These are phyloP conservation scores for Stenodera caucasica DNA, from an alignment of 2,888 invertebrate genomes.

Conservation along the genomic window DNA sequence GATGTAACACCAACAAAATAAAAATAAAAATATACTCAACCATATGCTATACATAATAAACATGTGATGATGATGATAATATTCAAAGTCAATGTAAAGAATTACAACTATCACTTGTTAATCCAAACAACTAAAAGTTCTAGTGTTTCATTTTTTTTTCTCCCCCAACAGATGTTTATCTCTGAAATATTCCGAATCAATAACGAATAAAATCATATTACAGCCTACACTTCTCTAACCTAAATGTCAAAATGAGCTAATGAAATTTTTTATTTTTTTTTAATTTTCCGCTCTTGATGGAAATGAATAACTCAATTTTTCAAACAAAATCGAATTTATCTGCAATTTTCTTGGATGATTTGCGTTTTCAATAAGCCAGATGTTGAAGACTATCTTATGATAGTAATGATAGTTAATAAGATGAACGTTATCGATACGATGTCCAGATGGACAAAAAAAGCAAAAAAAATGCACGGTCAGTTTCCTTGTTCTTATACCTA, in stretches of 20 bases:
- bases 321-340: background rate
- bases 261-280: no score
- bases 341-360: background rate
- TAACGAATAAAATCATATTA: background rate
- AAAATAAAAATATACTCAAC: slow-evolving; percentile 24
- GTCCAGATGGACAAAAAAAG: background rate
- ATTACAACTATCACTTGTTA: slow-evolving; percentile 25
- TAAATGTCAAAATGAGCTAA: no score
- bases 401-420: background rate
- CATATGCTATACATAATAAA: slow-evolving; percentile 27
- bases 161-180: background rate
- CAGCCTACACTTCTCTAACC: background rate
- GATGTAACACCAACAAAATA: slow-evolving; percentile 1
- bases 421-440: background rate
- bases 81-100: slow-evolving; percentile 20
- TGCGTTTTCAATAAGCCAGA: background rate
- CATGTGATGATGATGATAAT: slow-evolving; percentile 17
- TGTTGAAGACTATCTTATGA: background rate
- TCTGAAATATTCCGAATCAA: background rate
- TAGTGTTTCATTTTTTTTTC: background rate
- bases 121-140: background rate
- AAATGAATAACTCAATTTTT: background rate
- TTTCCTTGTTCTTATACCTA: slow-evolving; percentile 30
- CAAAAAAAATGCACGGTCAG: slow-evolving; percentile 30
- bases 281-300: no score